Evolutionary conservation across 1,140 invertebrate genomes (phyloP).

Genomic region (Drosophila grimshawi): DNA sequence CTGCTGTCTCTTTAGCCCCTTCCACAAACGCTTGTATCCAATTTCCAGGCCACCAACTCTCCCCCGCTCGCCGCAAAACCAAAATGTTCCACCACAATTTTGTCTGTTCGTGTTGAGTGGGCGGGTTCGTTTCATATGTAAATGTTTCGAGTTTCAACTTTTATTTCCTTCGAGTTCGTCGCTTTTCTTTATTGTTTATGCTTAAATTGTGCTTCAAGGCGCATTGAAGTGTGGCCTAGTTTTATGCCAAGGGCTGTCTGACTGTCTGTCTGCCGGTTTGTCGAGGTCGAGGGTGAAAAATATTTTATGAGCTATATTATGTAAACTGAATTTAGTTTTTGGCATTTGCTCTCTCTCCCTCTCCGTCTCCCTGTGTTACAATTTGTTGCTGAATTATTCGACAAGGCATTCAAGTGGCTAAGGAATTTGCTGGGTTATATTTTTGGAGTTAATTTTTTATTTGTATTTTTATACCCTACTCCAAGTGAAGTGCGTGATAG

Average conservation of each 20-base stretch:
- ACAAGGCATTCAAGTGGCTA: slow-evolving; percentile 51
- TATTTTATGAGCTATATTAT: slow-evolving; percentile 81
- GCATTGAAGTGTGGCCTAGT: slow-evolving; percentile 77
- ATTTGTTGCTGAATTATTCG: slow-evolving; percentile 55
- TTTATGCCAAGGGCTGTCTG: slow-evolving; percentile 18
- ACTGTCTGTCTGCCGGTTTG: neutral
- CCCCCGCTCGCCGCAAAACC: neutral
- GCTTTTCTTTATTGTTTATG: slow-evolving; percentile 79
- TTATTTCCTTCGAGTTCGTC: slow-evolving; percentile 75
- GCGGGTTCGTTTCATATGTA: slow-evolving; percentile 78
- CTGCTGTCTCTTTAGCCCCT: slow-evolving; percentile 46
- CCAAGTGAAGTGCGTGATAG: too few species aligned
- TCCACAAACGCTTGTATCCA: slow-evolving; percentile 13
- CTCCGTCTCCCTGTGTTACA: slow-evolving; percentile 28
- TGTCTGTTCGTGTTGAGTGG: slow-evolving; percentile 68
- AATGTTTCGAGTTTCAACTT: slow-evolving; percentile 78
- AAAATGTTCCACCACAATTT: slow-evolving; percentile 22
- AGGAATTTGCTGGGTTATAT: slow-evolving; percentile 38
- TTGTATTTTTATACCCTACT: slow-evolving; percentile 17
- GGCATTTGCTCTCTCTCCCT: slow-evolving; percentile 59
- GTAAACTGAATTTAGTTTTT: slow-evolving; percentile 81
- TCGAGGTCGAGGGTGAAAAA: slow-evolving; percentile 63
- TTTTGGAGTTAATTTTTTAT: neutral
- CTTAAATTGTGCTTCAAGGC: slow-evolving; percentile 66
- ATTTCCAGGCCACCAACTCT: slow-evolving; percentile 9